Evolutionary conservation across 2,888 invertebrate genomes (phyloP), one percentile per base, ranked within the genome.

Genomic region (Coenonympha glycerion): DNA sequence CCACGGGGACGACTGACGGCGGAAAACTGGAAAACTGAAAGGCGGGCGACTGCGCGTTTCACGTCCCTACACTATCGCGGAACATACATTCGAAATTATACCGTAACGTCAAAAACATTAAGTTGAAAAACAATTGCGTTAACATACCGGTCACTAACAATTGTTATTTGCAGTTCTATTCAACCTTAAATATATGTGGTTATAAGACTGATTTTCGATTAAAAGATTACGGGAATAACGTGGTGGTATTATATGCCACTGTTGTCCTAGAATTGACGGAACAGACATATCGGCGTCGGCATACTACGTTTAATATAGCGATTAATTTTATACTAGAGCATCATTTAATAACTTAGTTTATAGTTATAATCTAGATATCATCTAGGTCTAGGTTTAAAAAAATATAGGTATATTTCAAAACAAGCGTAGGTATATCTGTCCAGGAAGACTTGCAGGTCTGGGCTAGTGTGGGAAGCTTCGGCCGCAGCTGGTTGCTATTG

Each of bases 31-130:
- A n/a, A n/a, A n/a, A n/a, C n/a, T n/a, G n/a, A n/a, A n/a, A n/a
- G n/a, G n/a, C 58, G 40, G 59, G 80, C 81, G 83, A 66, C 79
- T 83, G 84, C 84, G 84, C 81, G 73, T 61, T 58, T 47, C 51
- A 64, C 63, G 54, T 65, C 65, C 63, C 65, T 66, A 65, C 59
- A 64, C 57, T 67, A 60, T 50, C 8, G 22, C 37, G 15, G n/a
- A n/a, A n/a, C 50, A 22, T 52, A 55, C 59, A 57, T 53, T 49
- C 53, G 51, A 59, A 57, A 61, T 58, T 61, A 41, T 48, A 54
- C 63, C 60, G 53, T 70, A 70, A n/a, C 62, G 3, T 0, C 1
- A 1, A 28, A 9, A 1, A 0, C 0, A 45, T 70, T 73, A 58
- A 64, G 69, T 58, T 51, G 26, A 71, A 54, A 64, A 64, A 74